A percentile compares a stretch with the other conserved stretches of the same genome.
Conservation (phyloP, 2,888 invertebrate species). For the Adela reaumurella region DNA sequence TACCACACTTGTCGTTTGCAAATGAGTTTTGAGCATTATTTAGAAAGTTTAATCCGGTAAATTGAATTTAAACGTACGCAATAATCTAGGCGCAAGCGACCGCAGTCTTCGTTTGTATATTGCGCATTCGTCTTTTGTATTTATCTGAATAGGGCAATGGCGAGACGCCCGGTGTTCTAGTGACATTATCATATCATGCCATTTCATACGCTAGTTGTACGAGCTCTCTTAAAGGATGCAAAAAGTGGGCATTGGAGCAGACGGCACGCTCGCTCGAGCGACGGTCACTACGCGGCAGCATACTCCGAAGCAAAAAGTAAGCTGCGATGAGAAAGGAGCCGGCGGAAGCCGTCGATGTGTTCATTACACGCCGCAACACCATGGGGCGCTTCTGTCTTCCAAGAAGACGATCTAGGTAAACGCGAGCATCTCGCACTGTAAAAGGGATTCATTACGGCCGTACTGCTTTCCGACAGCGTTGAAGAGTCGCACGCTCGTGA, state of each 20-base stretch:
- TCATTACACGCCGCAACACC: not conserved
- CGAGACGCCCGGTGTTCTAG: no score
- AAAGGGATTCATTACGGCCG: no score
- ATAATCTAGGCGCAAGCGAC: not conserved
- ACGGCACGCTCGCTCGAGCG: no score
- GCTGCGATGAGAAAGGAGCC: not conserved
- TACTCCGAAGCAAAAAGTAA: not conserved
- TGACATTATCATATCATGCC: no score
- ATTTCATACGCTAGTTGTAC: no score
- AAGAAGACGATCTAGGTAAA: not conserved
- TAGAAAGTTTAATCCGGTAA: constrained; percentile 39
- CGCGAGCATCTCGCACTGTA: no score
- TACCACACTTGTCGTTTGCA: constrained; percentile 37
- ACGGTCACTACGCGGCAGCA: not conserved
- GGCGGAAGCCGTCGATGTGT: not conserved
- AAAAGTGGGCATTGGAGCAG: no score
- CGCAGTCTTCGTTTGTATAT: not conserved
- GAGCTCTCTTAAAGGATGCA: no score
- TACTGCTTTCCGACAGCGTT: no score
- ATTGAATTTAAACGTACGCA: constrained; percentile 22
- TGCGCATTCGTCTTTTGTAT: no score
- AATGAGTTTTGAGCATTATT: constrained; percentile 48
- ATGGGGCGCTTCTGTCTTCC: not conserved
- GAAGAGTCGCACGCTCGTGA: no score
- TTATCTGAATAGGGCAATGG: no score